Base-by-base conservation (phyloP, 1,140 invertebrate genomes). In the Zaprionus kolodkinae region DNA sequence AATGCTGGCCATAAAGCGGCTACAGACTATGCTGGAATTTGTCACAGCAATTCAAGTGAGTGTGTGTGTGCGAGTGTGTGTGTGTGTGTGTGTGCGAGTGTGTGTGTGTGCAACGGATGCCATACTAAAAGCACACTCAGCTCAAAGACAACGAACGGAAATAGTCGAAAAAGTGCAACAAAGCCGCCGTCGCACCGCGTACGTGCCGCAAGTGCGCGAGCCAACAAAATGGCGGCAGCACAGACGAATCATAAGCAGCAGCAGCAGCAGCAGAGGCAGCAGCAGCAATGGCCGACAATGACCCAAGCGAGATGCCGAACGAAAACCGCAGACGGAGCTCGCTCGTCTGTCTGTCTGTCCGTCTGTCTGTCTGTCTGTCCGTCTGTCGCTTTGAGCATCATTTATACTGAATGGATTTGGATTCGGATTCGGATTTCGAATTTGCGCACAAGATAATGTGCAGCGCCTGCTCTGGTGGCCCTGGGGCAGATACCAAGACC, bases 401-500 rank as follows among this genome's bases (percentile, higher is more conserved):
- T 89, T 89, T 84, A 89, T 84, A 89, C 85, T 80, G 85, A 89
- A 89, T 89, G 85, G 85, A 85, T 89, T 89, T 88, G 84, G 83
- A 87, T 86, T 87, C 69, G 72, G 83, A 87, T 86, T 82, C 68
- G 72, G 72, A 70, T 84, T 86, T 85, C 76, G 83, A 84, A 87
- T 87, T 87, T 87, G 80, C 84, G 78, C 85, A 83, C 77, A 89
- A 88, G 85, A 88, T 88, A 88, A 88, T 89, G 85, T 89, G 79
- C 81, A 81, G 59, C 62, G 36, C 48, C 52, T 50, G 45, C 45
- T 21, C 0, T 2, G 15, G 13, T 12, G 17, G 45, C 45, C 45
- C 45, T 50, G 45, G 11, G 45, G 45, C 45, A 50, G 45, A 17
- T 50, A 50, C 45, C 45, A 17, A 50, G 17, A 50, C 45, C 15